phyloP scores from a whole-genome alignment of 2,113 vertebrate species.

The Seriola dumerili region DNA sequence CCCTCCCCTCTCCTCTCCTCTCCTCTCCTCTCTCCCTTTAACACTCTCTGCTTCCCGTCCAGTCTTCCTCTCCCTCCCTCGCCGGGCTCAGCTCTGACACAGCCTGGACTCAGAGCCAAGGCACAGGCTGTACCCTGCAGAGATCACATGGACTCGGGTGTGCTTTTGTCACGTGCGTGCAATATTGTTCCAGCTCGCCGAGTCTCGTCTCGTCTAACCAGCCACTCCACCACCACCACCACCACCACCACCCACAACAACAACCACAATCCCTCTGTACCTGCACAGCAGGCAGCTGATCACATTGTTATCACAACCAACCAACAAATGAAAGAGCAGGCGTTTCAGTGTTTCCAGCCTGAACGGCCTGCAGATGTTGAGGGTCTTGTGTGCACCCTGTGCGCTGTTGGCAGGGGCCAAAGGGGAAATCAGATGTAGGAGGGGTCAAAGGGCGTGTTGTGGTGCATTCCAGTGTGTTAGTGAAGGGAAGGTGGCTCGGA shows the following conservation, averaged over 20 bases:
- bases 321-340: background rate
- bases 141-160: conserved; percentile 78
- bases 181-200: conserved; percentile 49
- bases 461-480: conserved; percentile 19
- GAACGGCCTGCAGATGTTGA: background rate
- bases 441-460: conserved; percentile 42
- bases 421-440: conserved; percentile 19
- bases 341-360: too few relatives aligned
- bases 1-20: background rate
- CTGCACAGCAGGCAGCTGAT: conserved; percentile 1
- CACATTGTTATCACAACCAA: conserved; percentile 9
- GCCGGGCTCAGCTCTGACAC: conserved; percentile 16
- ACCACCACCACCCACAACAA: background rate
- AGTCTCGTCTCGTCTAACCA: conserved; percentile 38
- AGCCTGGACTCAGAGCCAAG: conserved; percentile 51
- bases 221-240: background rate
- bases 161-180: conserved; percentile 73
- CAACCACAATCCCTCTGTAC: conserved; percentile 20
- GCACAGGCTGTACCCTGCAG: conserved; percentile 76
- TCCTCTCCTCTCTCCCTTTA: background rate
- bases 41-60: conserved; percentile 29
- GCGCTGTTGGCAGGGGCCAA: background rate
- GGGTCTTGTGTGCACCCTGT: background rate
- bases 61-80: conserved; percentile 32
- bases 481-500: background rate